phyloP scores from a whole-genome alignment of 2,113 vertebrate species.

The Xenopus laevis region DNA sequence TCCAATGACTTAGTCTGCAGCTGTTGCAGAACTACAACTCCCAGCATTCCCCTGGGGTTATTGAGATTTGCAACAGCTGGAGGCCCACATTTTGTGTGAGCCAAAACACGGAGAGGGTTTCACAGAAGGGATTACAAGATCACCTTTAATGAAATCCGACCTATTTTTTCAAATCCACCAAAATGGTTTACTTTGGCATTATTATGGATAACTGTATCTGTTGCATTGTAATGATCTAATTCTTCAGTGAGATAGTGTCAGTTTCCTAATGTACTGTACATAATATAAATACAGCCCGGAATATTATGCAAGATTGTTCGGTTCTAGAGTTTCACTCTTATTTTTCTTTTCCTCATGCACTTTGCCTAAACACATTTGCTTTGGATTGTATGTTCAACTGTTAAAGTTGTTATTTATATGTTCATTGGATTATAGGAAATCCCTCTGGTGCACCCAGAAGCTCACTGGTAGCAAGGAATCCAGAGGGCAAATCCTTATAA shows the following conservation, averaged over 20 bases:
- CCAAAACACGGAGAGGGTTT: too few relatives aligned
- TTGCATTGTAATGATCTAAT: not conserved
- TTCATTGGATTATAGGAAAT: slow-evolving; percentile 3
- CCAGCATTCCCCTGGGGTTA: too few relatives aligned
- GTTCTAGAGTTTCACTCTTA: not conserved
- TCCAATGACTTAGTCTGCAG: too few relatives aligned
- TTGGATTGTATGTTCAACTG: slow-evolving; percentile 3
- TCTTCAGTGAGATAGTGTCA: not conserved
- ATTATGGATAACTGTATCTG: not conserved
- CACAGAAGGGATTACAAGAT: too few relatives aligned
- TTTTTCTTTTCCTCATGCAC: not conserved
- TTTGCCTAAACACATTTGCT: too few relatives aligned
- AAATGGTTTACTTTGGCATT: too few relatives aligned
- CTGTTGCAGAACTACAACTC: too few relatives aligned
- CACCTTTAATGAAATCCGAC: too few relatives aligned
- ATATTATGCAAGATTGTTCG: not conserved
- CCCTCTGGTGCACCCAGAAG: slow-evolving; percentile 7
- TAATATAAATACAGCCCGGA: not conserved
- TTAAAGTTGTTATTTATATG: not conserved
- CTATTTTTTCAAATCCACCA: too few relatives aligned
- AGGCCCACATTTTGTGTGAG: too few relatives aligned
- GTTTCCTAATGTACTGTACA: not conserved
- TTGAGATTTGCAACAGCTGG: too few relatives aligned
- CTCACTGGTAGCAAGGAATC: slow-evolving; percentile 10
- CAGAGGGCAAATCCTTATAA: slow-evolving; percentile 7